Conservation (phyloP, 1,140 invertebrate species). For the Mycetomoellerius zeteki region DNA sequence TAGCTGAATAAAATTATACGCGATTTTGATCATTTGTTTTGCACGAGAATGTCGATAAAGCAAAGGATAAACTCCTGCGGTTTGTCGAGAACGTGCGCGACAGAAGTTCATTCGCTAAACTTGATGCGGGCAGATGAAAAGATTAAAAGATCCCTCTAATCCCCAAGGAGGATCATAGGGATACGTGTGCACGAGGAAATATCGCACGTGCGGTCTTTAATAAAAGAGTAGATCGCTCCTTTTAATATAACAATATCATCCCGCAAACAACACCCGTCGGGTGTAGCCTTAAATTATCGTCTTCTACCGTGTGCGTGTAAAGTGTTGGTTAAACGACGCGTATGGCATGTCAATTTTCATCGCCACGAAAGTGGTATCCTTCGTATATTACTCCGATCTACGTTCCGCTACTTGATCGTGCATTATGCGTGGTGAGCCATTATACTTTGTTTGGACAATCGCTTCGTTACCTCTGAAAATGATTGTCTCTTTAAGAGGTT, state of each 20-base stretch:
- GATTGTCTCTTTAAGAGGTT: conserved; percentile 18
- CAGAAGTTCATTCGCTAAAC: neutral
- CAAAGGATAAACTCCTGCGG: neutral
- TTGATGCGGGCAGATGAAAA: conserved; percentile 40
- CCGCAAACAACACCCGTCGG: conserved; percentile 37
- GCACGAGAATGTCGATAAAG: neutral
- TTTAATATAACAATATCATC: conserved; percentile 63
- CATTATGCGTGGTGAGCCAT: conserved; percentile 1
- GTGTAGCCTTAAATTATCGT: conserved; percentile 50
- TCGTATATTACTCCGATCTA: conserved; percentile 14
- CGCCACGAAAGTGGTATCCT: conserved; percentile 31
- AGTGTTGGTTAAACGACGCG: conserved; percentile 60
- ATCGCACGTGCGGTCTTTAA: neutral
- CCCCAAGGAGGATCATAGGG: conserved; percentile 46
- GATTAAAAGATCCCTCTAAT: conserved; percentile 62
- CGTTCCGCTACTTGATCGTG: conserved; percentile 38
- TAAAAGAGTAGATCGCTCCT: conserved; percentile 41
- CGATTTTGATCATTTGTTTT: neutral
- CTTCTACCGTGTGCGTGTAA: conserved; percentile 35
- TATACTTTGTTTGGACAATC: conserved; percentile 27
- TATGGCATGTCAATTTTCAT: conserved; percentile 51
- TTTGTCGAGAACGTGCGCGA: neutral
- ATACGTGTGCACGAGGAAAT: conserved; percentile 15
- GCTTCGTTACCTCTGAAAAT: conserved; percentile 53
- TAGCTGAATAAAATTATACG: conserved; percentile 11